Evolutionary conservation across 2,797 vertebrate genomes (phyloP).

Genomic region (Emys orbicularis): DNA sequence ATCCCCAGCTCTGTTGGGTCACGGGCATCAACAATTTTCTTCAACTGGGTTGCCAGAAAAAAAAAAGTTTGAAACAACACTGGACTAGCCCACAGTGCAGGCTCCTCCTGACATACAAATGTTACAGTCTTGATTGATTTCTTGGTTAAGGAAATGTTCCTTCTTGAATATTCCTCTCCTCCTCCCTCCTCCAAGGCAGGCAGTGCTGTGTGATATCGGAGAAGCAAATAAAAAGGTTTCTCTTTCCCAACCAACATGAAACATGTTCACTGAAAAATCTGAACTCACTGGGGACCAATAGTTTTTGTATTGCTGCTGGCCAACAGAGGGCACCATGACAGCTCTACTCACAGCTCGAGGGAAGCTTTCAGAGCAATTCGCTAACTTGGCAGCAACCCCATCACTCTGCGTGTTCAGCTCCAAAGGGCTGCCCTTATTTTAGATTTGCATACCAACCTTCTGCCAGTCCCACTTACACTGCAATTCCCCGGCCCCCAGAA

Average conservation of each 20-base stretch:
- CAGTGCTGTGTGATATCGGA: not conserved
- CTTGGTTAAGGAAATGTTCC: conserved; percentile 36
- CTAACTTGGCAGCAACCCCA: not conserved
- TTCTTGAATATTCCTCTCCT: not conserved
- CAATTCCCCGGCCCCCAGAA: not conserved
- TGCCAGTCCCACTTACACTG: not conserved
- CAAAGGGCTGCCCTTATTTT: not conserved
- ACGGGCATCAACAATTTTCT: too few relatives aligned
- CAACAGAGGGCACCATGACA: conserved; percentile 62
- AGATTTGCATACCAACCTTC: not conserved
- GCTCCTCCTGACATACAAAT: not conserved
- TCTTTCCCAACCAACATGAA: not conserved
- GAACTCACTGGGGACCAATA: not conserved
- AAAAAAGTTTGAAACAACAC: accelerated
- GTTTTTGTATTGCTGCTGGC: not conserved
- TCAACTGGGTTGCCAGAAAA: too few relatives aligned
- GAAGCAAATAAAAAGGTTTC: not conserved
- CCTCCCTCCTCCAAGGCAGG: not conserved
- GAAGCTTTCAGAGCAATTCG: not conserved
- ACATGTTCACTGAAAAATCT: not conserved
- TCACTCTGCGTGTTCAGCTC: not conserved
- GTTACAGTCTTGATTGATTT: conserved; percentile 18
- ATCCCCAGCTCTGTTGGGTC: too few relatives aligned
- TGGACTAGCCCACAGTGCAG: not conserved
- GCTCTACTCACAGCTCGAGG: not conserved